Conservation (phyloP, 2,113 vertebrate genomes). For the Sakesphorus luctuosus region DNA sequence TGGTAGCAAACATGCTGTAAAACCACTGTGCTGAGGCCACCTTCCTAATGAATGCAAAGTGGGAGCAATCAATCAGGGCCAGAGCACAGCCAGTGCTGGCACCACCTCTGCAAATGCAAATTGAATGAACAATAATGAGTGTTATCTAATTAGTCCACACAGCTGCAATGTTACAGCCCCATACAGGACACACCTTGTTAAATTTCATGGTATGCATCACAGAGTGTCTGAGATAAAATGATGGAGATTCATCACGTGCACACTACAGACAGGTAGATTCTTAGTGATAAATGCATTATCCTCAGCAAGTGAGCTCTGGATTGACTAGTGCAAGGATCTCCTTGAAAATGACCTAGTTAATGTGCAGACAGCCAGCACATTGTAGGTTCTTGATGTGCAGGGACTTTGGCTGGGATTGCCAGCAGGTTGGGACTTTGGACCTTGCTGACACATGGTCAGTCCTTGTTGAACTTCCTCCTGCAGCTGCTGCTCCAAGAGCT, state of each 20-base stretch:
- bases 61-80: constrained; percentile 34
- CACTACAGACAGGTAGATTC: neutral
- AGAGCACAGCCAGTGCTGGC: neutral
- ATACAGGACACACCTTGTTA: constrained; percentile 33
- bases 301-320: constrained; percentile 23
- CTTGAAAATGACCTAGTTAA: neutral
- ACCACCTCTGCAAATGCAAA: constrained; percentile 37
- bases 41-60: neutral
- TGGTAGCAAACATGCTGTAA: constrained; percentile 18
- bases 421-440: neutral
- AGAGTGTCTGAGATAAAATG: neutral
- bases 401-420: neutral
- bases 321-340: neutral
- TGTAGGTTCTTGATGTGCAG: neutral
- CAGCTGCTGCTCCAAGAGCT: neutral
- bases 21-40: constrained; percentile 26
- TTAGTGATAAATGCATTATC: neutral
- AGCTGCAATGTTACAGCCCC: constrained; percentile 42
- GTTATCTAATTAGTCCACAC: constrained; percentile 40
- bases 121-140: constrained; percentile 37
- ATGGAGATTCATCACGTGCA: neutral
- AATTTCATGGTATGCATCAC: constrained; percentile 29
- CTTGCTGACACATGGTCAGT: rapidly evolving
- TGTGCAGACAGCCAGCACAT: neutral
- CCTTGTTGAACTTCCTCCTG: rapidly evolving